Evolutionary conservation across 2,888 invertebrate species (phyloP).

Genomic region (Tiliacea citrago): DNA sequence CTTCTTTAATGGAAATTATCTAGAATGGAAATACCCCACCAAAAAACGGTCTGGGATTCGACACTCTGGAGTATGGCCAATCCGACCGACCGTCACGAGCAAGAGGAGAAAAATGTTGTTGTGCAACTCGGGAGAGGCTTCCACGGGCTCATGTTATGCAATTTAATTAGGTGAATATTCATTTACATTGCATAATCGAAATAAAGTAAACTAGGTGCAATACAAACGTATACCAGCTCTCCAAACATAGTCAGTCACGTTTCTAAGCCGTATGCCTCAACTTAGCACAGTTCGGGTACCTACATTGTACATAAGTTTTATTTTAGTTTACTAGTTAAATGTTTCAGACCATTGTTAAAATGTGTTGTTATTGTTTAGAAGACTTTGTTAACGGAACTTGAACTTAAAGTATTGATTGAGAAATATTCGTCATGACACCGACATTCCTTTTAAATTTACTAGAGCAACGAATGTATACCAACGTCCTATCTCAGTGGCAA

Average conservation of each 20-base stretch:
- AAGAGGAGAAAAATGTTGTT: not conserved
- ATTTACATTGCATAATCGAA: constrained; percentile 20
- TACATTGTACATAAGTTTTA: constrained; percentile 24
- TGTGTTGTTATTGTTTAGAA: constrained; percentile 27
- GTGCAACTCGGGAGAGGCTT: constrained; percentile 3
- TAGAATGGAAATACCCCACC: constrained; percentile 22
- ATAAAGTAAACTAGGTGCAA: constrained; percentile 19
- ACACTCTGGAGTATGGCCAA: constrained; percentile 25
- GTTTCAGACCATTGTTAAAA: constrained; percentile 22
- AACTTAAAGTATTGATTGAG: constrained; percentile 39
- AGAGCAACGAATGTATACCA: constrained; percentile 52
- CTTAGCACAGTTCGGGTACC: not conserved
- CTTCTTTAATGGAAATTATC: constrained; percentile 11
- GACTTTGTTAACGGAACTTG: constrained; percentile 36
- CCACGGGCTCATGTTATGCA: not conserved
- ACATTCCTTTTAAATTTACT: constrained; percentile 49
- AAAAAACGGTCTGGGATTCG: constrained; percentile 33
- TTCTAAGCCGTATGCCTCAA: constrained; percentile 38
- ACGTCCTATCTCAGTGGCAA: constrained; percentile 51
- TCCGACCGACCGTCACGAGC: not conserved
- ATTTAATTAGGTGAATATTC: constrained; percentile 5
- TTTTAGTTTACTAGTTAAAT: constrained; percentile 28
- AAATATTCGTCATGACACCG: constrained; percentile 26
- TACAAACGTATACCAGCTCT: constrained; percentile 19
- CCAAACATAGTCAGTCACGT: constrained; percentile 47